phyloP scores from a whole-genome alignment of 2,113 vertebrate genomes.

The Etia nguti region DNA sequence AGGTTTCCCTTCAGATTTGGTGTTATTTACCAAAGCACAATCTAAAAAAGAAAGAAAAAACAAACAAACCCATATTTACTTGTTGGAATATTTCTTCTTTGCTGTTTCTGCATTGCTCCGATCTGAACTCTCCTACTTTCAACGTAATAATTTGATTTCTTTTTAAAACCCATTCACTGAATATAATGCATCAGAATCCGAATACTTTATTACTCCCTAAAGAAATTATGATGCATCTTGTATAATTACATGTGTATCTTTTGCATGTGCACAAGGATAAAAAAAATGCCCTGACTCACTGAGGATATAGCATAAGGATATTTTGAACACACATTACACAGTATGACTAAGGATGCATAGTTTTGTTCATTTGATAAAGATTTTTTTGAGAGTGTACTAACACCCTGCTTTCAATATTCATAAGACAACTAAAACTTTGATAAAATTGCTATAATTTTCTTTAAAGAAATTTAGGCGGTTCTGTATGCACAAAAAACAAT shows the following conservation, averaged over 20 bases:
- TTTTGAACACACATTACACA: neutral
- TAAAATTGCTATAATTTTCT: neutral
- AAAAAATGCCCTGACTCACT: neutral
- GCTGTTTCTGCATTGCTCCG: neutral
- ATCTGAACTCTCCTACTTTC: neutral
- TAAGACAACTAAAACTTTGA: neutral
- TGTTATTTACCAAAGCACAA: neutral
- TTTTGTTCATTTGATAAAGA: neutral
- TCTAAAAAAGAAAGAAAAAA: neutral
- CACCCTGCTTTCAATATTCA: too few relatives aligned
- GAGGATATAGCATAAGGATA: neutral
- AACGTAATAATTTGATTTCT: neutral
- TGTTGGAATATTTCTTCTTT: neutral
- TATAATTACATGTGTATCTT: neutral
- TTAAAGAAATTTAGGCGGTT: neutral
- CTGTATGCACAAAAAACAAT: neutral
- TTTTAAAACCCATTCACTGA: neutral
- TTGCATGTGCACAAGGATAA: neutral
- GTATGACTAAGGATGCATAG: neutral
- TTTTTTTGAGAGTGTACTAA: neutral
- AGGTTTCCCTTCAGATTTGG: neutral
- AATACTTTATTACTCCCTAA: neutral
- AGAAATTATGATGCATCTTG: neutral
- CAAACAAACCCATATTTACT: neutral
- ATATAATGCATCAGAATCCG: neutral